A percentile compares a stretch with the other conserved stretches of the same genome.
phyloP scores from a whole-genome alignment of 2,797 vertebrate genomes.

The Zenarchopterus dispar region DNA sequence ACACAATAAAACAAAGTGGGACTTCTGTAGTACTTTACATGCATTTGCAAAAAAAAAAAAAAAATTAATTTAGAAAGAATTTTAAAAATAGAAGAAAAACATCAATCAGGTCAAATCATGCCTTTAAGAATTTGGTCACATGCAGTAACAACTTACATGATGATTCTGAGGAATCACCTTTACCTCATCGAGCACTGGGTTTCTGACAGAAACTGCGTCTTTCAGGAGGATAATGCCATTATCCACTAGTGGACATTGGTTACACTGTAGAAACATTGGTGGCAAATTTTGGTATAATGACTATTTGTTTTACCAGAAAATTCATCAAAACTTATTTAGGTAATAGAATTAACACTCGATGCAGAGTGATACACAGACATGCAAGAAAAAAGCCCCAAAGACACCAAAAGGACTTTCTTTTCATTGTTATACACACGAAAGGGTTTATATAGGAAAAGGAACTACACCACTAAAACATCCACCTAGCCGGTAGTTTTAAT shows the following conservation, averaged over 20 bases:
- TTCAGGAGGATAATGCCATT: constrained; percentile 58
- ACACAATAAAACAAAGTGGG: neutral
- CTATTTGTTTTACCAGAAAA: neutral
- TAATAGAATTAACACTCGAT: constrained; percentile 9
- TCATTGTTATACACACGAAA: neutral
- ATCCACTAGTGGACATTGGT: constrained; percentile 63
- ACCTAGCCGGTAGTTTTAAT: too few species aligned
- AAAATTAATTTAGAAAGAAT: neutral
- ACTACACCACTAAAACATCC: too few species aligned
- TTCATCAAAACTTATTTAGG: neutral
- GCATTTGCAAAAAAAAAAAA: constrained; percentile 6
- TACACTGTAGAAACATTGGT: constrained; percentile 54
- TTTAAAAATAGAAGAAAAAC: too few species aligned
- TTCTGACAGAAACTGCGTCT: constrained; percentile 51
- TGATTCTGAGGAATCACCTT: constrained; percentile 44
- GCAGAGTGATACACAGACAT: constrained; percentile 21
- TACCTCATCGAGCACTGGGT: constrained; percentile 35
- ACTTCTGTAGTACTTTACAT: constrained; percentile 45
- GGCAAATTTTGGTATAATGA: constrained; percentile 7
- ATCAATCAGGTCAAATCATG: neutral
- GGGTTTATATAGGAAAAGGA: too few species aligned
- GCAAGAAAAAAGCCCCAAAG: constrained; percentile 44
- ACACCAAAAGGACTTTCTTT: neutral
- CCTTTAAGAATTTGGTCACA: constrained; percentile 1
- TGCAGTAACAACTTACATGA: constrained; percentile 59